Conservation (phyloP, 2,797 vertebrate genomes). For the Furcifer pardalis region DNA sequence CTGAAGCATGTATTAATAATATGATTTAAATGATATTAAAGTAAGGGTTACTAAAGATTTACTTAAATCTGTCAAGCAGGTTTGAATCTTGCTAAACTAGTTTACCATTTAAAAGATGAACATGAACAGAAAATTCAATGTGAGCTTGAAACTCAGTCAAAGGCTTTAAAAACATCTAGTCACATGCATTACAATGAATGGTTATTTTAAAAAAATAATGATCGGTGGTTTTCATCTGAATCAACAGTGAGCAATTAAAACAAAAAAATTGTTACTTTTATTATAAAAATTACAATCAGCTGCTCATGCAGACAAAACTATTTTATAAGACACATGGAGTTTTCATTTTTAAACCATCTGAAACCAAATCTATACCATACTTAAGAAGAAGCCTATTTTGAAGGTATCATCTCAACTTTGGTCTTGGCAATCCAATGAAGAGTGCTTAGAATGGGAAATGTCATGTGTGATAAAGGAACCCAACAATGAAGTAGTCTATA, state of each 20-base stretch:
- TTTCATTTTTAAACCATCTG: background rate
- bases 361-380: constrained; percentile 29
- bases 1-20: constrained; percentile 32
- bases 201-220: constrained; percentile 18
- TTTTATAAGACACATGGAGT: constrained; percentile 16
- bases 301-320: background rate
- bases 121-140: constrained; percentile 21
- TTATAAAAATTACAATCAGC: constrained; percentile 9
- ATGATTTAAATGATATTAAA: constrained; percentile 37
- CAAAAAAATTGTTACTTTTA: constrained; percentile 23
- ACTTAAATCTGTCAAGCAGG: constrained; percentile 42
- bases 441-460: background rate
- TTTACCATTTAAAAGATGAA: constrained; percentile 28
- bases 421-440: constrained; percentile 13
- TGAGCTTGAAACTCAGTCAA: constrained; percentile 11
- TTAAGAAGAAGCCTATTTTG: background rate
- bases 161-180: background rate
- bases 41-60: constrained; percentile 21
- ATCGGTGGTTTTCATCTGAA: constrained; percentile 9
- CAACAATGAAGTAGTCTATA: background rate
- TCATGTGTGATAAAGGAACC: background rate
- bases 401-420: background rate
- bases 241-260: constrained; percentile 29
- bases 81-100: constrained; percentile 29
- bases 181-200: constrained; percentile 18